A percentile compares a stretch with the other conserved stretches of the same genome.
Conservation (phyloP, 2,113 vertebrate species). For the Limanda limanda region DNA sequence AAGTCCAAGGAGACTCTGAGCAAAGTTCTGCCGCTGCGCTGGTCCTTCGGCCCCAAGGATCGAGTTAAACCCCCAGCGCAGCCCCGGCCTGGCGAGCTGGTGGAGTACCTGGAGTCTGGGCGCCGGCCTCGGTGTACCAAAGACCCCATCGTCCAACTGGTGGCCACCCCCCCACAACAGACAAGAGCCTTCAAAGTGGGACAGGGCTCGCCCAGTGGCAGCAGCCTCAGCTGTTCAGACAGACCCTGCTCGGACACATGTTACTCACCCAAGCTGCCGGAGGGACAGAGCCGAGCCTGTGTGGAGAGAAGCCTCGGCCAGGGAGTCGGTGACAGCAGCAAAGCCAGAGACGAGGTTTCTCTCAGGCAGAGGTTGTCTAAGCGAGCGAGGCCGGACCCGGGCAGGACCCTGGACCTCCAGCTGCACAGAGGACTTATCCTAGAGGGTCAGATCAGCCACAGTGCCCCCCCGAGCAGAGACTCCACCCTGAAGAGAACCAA, state of each 20-base stretch:
- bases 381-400: slow-evolving; percentile 67
- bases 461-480: slow-evolving; percentile 75
- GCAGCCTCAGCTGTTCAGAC: slow-evolving; percentile 61
- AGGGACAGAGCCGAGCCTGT: slow-evolving; percentile 68
- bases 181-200: slow-evolving; percentile 41
- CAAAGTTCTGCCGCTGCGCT: slow-evolving; percentile 84
- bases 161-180: slow-evolving; percentile 71
- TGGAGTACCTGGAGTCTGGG: slow-evolving; percentile 91
- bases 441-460: slow-evolving; percentile 63
- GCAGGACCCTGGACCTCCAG: slow-evolving; percentile 69
- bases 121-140: slow-evolving; percentile 88
- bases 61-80: slow-evolving; percentile 63
- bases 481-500: slow-evolving; percentile 72
- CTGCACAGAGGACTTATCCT: slow-evolving; percentile 58
- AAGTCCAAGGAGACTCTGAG: slow-evolving; percentile 77
- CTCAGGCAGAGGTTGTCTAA: slow-evolving; percentile 77
- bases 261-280: slow-evolving; percentile 61
- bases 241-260: slow-evolving; percentile 37
- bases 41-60: slow-evolving; percentile 87
- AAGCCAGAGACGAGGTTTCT: slow-evolving; percentile 69
- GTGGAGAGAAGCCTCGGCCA: slow-evolving; percentile 54
- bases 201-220: slow-evolving; percentile 61
- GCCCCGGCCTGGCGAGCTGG: slow-evolving; percentile 81
- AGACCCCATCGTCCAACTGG: slow-evolving; percentile 84
- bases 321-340: slow-evolving; percentile 28